These are phyloP conservation scores for Marcusenius ussheri DNA, from an alignment of 2,113 vertebrate genomes.

Conservation along the genomic window DNA sequence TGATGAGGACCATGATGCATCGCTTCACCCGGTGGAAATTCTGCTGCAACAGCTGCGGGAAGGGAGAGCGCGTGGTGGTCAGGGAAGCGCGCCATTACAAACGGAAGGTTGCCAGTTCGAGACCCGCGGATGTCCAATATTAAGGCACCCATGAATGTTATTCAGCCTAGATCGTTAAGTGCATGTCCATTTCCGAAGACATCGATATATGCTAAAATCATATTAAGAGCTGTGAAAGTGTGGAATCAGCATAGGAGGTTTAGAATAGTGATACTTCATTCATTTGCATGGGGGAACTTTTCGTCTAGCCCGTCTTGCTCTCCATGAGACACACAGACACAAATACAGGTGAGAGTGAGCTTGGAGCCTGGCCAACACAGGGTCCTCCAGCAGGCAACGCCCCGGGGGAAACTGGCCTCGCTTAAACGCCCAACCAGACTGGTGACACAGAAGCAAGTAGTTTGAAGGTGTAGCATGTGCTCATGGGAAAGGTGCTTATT, in stretches of 20 bases:
- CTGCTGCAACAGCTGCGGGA: constrained; percentile 73
- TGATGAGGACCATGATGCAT: constrained; percentile 79
- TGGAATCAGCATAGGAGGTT: neutral
- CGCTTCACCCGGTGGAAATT: constrained; percentile 82
- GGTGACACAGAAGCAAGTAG: neutral
- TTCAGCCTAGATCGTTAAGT: neutral
- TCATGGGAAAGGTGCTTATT: neutral
- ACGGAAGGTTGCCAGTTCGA: neutral
- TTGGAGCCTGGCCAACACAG: neutral
- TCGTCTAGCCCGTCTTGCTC: neutral
- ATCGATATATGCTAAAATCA: neutral
- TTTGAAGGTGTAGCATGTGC: neutral
- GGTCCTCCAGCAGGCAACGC: neutral
- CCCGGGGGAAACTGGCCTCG: neutral
- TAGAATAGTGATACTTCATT: neutral
- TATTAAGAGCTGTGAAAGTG: neutral
- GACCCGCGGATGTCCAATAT: neutral
- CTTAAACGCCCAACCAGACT: neutral
- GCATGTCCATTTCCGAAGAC: neutral
- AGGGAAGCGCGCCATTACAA: neutral
- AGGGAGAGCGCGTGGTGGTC: neutral
- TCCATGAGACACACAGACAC: neutral
- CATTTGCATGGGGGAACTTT: neutral
- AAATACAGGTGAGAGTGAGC: neutral
- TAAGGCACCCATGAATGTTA: neutral